Percentiles rank a stretch among this genome's conserved stretches.
Conservation (phyloP, 2,888 invertebrate genomes). For the Copidosoma aretas region DNA sequence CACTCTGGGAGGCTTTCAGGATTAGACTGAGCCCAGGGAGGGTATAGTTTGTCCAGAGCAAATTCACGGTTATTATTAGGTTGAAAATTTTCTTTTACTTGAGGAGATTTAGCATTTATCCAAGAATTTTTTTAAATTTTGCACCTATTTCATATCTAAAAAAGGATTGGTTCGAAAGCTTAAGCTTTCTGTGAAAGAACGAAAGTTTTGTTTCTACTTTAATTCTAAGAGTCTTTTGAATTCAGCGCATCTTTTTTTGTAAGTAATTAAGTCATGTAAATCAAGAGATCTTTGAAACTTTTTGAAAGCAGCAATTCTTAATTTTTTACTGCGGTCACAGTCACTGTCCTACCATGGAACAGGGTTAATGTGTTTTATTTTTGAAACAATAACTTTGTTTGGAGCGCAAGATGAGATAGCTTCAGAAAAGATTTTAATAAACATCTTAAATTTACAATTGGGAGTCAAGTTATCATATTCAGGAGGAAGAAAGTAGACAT, state of each 20-base stretch:
- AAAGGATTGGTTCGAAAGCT: not conserved
- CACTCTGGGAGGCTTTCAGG: too few species aligned
- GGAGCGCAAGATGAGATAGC: too few species aligned
- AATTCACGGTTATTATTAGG: too few species aligned
- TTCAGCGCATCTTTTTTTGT: not conserved
- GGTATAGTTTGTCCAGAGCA: too few species aligned
- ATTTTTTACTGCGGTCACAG: not conserved
- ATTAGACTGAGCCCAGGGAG: too few species aligned
- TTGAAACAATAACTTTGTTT: not conserved
- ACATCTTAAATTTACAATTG: not conserved
- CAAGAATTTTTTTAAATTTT: too few species aligned
- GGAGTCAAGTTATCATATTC: not conserved
- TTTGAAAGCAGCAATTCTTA: not conserved
- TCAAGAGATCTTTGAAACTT: not conserved
- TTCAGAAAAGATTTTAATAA: not conserved
- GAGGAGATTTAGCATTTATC: too few species aligned
- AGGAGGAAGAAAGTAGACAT: not conserved
- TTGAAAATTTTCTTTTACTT: too few species aligned
- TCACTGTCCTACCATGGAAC: not conserved
- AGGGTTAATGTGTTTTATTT: not conserved
- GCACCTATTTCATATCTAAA: too few species aligned
- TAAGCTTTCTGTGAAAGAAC: not conserved
- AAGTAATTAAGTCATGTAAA: not conserved
- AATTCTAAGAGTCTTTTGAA: not conserved
- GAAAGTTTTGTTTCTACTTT: not conserved